These are phyloP conservation scores for Nerophis lumbriciformis DNA, from an alignment of 2,113 vertebrate species.

Conservation along the genomic window DNA sequence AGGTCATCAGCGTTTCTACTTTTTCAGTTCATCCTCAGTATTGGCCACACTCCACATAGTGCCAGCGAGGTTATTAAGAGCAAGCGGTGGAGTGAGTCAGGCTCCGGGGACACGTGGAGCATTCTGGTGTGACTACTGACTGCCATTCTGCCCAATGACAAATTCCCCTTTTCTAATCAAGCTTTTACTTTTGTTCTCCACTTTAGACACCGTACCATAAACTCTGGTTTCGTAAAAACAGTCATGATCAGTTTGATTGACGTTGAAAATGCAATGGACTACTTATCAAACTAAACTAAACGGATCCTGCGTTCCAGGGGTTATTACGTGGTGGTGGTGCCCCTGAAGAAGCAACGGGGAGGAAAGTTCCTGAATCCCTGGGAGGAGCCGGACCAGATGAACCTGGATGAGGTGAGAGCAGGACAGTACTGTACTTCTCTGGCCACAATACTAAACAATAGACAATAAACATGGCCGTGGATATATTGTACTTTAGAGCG, in stretches of 20 bases:
- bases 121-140: slow-evolving; percentile 11
- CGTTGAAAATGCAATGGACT: neutral
- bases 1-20: slow-evolving; percentile 1
- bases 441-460: too few relatives aligned
- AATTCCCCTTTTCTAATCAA: neutral
- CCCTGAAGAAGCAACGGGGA: slow-evolving; percentile 89
- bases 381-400: slow-evolving; percentile 96
- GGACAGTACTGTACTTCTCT: neutral
- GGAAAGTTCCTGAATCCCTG: slow-evolving; percentile 93
- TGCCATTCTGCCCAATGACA: slow-evolving; percentile 15
- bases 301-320: slow-evolving; percentile 72
- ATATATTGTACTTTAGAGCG: too few relatives aligned
- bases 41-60: slow-evolving; percentile 1
- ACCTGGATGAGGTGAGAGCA: slow-evolving; percentile 87
- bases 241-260: neutral
- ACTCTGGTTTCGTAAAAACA: neutral
- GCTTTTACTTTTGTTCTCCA: slow-evolving; percentile 19
- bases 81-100: slow-evolving; percentile 16
- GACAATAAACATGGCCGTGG: too few relatives aligned
- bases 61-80: slow-evolving; percentile 2
- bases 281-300: neutral
- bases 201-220: neutral
- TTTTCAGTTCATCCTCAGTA: neutral
- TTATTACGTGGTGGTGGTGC: slow-evolving; percentile 95
- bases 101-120: slow-evolving; percentile 10